These are phyloP conservation scores for Rutilus rutilus DNA, from an alignment of 2,113 vertebrate species.

Conservation along the genomic window DNA sequence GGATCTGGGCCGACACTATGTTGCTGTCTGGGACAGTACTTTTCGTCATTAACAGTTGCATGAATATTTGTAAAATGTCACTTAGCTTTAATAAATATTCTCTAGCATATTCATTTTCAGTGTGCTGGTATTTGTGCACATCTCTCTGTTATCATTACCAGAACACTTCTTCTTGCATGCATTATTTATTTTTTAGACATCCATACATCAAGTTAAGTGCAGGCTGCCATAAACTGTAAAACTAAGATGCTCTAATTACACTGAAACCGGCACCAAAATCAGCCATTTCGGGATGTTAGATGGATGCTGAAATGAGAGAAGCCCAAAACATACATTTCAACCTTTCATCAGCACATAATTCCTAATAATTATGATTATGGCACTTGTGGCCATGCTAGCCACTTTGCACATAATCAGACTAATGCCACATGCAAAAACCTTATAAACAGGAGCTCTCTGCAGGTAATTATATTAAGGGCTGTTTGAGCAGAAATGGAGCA, in stretches of 20 bases:
- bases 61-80: neutral
- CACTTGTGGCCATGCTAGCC: neutral
- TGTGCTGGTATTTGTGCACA: neutral
- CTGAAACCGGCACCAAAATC: neutral
- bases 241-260: slow-evolving; percentile 23
- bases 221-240: neutral
- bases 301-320: neutral
- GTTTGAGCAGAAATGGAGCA: neutral
- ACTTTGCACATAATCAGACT: neutral
- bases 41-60: neutral
- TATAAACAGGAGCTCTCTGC: neutral
- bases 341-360: neutral
- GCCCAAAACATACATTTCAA: neutral
- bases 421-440: neutral
- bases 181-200: slow-evolving; percentile 42
- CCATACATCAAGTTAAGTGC: slow-evolving; percentile 21
- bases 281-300: neutral
- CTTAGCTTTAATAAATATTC: neutral
- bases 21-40: neutral
- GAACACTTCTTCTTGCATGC: slow-evolving; percentile 10
- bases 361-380: neutral
- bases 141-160: neutral
- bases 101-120: neutral
- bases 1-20: too few species aligned
- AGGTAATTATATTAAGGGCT: slow-evolving; percentile 28